Evolutionary conservation across 2,888 invertebrate species (phyloP).

Genomic region (Thysanoteuthis rhombus): DNA sequence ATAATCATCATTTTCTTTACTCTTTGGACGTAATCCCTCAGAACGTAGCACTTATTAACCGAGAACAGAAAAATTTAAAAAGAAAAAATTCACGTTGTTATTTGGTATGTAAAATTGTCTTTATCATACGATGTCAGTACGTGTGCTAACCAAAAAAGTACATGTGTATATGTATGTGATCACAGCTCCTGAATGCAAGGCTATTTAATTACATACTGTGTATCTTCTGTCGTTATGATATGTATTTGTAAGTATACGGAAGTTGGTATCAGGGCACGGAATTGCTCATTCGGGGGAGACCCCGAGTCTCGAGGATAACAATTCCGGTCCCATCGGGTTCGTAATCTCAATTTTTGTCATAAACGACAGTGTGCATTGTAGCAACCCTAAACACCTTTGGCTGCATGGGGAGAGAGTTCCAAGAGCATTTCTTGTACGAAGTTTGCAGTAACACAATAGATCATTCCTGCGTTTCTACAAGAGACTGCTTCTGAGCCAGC

Average conservation of each 20-base stretch:
- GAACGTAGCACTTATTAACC: too few species aligned
- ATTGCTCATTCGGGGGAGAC: not conserved
- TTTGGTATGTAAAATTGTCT: too few species aligned
- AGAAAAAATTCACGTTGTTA: too few species aligned
- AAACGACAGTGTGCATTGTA: not conserved
- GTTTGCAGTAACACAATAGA: not conserved
- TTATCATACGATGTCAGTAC: not conserved
- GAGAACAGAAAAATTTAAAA: too few species aligned
- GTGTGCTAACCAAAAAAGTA: not conserved
- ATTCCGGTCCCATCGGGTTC: not conserved
- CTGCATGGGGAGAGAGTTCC: not conserved
- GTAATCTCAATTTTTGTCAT: not conserved
- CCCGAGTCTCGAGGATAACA: not conserved
- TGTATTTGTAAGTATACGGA: not conserved
- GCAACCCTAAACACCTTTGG: not conserved
- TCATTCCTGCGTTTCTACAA: not conserved
- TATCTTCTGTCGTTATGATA: not conserved
- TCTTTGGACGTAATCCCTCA: too few species aligned
- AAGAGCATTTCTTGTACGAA: too few species aligned
- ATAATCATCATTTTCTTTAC: too few species aligned
- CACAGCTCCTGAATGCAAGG: not conserved
- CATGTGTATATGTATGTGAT: not conserved
- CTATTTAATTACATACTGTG: not conserved
- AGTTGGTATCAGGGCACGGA: not conserved
- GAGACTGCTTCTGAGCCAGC: too few species aligned